Evolutionary conservation across 2,113 vertebrate species (phyloP).

Genomic region (Bothrops jararaca): DNA sequence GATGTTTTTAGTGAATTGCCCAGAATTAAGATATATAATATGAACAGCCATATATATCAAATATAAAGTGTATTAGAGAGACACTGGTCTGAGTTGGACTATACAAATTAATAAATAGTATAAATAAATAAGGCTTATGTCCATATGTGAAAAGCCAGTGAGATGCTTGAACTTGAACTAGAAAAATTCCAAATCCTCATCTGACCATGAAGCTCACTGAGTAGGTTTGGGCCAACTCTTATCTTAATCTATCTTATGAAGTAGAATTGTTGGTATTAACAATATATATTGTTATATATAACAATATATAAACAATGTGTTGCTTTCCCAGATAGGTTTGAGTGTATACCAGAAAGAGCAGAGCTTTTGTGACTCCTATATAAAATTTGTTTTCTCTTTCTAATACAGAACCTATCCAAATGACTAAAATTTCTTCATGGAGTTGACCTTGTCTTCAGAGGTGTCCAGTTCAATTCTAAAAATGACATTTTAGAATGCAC

Average conservation of each 20-base stretch:
- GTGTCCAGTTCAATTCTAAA: neutral
- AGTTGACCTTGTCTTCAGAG: neutral
- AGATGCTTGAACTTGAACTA: neutral
- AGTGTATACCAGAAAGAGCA: neutral
- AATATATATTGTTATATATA: neutral
- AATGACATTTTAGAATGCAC: neutral
- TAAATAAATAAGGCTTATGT: neutral
- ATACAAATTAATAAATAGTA: neutral
- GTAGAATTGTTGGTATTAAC: neutral
- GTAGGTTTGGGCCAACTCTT: neutral
- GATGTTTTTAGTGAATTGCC: neutral
- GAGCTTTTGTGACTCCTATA: neutral
- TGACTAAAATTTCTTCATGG: neutral
- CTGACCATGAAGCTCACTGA: neutral
- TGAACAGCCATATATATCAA: neutral
- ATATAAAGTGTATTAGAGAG: neutral
- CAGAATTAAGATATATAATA: neutral
- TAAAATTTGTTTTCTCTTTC: neutral
- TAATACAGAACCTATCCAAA: neutral
- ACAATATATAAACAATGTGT: neutral
- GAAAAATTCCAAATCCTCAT: neutral
- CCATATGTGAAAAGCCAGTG: neutral
- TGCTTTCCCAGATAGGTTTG: neutral
- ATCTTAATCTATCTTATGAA: neutral
- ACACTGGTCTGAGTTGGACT: neutral